Evolutionary conservation across 30 jellyfish, hydroid and myxozoan species (phyloP).

Genomic region (Aurelia aurita): DNA sequence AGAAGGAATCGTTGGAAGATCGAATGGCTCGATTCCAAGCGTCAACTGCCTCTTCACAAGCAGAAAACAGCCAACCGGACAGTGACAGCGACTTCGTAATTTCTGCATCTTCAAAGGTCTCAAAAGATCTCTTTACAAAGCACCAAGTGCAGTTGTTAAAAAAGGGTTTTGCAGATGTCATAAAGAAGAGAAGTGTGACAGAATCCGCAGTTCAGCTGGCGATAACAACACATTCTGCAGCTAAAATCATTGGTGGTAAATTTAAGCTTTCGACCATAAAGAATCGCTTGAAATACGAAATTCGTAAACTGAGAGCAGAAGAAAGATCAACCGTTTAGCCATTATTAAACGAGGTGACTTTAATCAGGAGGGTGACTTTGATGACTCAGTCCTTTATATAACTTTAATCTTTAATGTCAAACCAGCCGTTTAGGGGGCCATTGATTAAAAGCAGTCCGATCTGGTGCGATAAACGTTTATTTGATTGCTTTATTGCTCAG

Average conservation of each 20-base stretch:
- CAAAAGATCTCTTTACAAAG: constrained; percentile 36
- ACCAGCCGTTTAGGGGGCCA: too few relatives aligned
- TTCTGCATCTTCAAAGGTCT: constrained; percentile 11
- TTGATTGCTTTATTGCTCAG: too few relatives aligned
- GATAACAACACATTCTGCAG: constrained; percentile 28
- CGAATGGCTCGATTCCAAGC: constrained; percentile 28
- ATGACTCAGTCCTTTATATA: too few relatives aligned
- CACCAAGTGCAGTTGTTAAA: constrained; percentile 26
- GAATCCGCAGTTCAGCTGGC: constrained; percentile 43
- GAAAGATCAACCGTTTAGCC: too few relatives aligned
- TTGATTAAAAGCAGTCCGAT: too few relatives aligned
- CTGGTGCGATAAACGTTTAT: too few relatives aligned
- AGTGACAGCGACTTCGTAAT: constrained; percentile 30
- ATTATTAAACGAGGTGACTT: too few relatives aligned
- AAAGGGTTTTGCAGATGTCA: constrained; percentile 31
- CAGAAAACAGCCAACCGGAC: constrained; percentile 12
- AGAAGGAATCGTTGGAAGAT: constrained; percentile 18
- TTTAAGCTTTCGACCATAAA: constrained; percentile 32
- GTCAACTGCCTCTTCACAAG: not conserved
- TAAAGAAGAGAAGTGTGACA: constrained; percentile 20
- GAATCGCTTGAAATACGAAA: constrained; percentile 49
- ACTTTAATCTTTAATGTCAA: too few relatives aligned
- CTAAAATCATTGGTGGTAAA: constrained; percentile 24
- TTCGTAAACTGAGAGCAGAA: constrained; percentile 31
- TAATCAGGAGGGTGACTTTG: too few relatives aligned